Evolutionary conservation across 1,140 invertebrate species (phyloP), one percentile per base, ranked within the genome.

Genomic region (Leptopilina boulardi): DNA sequence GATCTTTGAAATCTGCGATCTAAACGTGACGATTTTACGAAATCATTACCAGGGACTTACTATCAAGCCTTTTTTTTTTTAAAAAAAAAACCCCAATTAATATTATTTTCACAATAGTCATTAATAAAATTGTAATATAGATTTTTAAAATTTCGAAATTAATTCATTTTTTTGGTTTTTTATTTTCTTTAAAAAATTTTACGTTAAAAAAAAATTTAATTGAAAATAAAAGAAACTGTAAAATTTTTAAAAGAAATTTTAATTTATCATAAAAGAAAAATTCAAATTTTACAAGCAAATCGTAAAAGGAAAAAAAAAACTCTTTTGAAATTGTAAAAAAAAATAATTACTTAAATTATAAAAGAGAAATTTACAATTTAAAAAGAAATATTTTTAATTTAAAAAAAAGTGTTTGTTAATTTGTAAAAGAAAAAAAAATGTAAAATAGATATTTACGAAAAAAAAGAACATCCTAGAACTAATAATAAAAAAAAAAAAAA

Each of bases 1-100:
- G 59, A 66, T 66, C 59, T 30, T 66, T n/a, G 59, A 66, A 66
- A 66, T 15, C 26, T 30, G 15, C 21, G 59, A 66, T 66, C 59
- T 66, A 66, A 66, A 66, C 21, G 23, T 30, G 59, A 66, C 59
- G 51, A 54, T 18, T n/a, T 66, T 26, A 26, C 59, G 59, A 66
- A 66, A 66, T 66, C 23, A 66, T 66, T 26, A 66, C 26, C 59
- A 66, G 59, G 59, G 59, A 30, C 23, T 66, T 5, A 10, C n/a
- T 3, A 2, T 51, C 5, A 51, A 51, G 59, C 3, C 59, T n/a
- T 38, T 38, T 38, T 3, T 30, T 30, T 30, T 30, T 6, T 6
- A 38, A 38, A 38, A 38, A 30, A 66, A 30, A 66, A 59, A 3
- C n/a, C 47, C n/a, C n/a, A n/a, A 21, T 10, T 18, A 18, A n/a